Percentiles rank a stretch among this genome's conserved stretches.
phyloP scores from a whole-genome alignment of 2,797 vertebrate species.

The Sebastes itinus region DNA sequence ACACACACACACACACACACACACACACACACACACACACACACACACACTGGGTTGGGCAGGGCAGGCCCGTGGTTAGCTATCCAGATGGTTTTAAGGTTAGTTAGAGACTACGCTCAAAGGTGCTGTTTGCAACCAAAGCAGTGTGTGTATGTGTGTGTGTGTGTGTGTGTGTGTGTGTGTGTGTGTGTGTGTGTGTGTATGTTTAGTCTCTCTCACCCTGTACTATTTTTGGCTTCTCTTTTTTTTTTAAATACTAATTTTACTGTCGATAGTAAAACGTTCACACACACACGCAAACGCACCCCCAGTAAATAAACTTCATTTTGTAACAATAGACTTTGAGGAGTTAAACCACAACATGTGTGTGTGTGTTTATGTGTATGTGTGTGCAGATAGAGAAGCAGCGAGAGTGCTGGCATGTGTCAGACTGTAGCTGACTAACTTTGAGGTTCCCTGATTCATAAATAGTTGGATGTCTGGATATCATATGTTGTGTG shows the following conservation, averaged over 20 bases:
- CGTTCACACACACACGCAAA: constrained; percentile 9
- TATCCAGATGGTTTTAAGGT: constrained; percentile 80
- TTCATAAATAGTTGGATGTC: constrained; percentile 69
- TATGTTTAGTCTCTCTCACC: constrained; percentile 52
- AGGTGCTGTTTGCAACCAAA: constrained; percentile 69
- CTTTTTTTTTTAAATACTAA: constrained; percentile 33
- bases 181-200: constrained; percentile 8
- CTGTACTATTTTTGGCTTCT: constrained; percentile 58
- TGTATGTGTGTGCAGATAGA: background rate
- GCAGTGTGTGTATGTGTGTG: background rate
- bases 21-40: constrained; percentile 31
- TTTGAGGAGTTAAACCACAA: constrained; percentile 19
- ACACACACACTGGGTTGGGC: constrained; percentile 61
- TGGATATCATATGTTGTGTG: constrained; percentile 60
- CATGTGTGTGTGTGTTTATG: background rate
- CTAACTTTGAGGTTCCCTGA: constrained; percentile 56
- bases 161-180: background rate
- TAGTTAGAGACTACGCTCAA: constrained; percentile 77
- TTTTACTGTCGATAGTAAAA: constrained; percentile 50
- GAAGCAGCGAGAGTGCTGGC: background rate
- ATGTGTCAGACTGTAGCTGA: constrained; percentile 50
- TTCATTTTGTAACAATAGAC: constrained; percentile 31
- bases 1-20: constrained; percentile 33
- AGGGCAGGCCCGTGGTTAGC: constrained; percentile 75
- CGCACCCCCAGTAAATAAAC: background rate